These are phyloP conservation scores for Lucilia cuprina DNA, from an alignment of 1,140 invertebrate genomes.

Conservation along the genomic window DNA sequence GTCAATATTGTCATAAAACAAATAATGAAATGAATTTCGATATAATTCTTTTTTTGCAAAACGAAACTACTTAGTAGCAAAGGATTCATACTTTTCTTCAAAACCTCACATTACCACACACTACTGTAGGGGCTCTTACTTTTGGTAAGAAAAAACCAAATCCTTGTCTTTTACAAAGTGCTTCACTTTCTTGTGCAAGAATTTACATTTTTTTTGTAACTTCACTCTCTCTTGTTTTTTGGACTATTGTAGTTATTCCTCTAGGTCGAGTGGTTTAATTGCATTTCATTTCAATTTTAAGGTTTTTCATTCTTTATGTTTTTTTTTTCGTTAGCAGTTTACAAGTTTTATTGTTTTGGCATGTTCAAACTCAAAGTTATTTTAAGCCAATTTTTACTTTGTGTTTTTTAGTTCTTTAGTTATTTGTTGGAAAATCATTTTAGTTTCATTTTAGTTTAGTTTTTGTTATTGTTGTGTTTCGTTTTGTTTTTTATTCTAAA, in stretches of 20 bases:
- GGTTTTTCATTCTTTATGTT: not conserved
- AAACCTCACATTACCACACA: no score
- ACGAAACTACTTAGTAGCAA: no score
- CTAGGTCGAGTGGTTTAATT: conserved; percentile 10
- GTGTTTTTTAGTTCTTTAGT: not conserved
- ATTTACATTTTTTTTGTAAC: not conserved
- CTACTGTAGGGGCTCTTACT: not conserved
- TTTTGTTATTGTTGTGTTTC: not conserved
- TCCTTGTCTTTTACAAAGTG: not conserved
- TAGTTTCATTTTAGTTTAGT: not conserved
- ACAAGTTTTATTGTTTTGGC: conserved; percentile 1
- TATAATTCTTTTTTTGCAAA: no score
- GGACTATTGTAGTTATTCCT: not conserved
- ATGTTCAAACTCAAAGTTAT: conserved; percentile 13
- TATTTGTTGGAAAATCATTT: not conserved
- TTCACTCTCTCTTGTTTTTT: not conserved
- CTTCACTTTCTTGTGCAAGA: not conserved
- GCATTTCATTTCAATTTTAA: conserved; percentile 12
- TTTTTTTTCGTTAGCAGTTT: not conserved
- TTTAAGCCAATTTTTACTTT: conserved; percentile 10
- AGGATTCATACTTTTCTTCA: no score
- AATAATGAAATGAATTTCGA: no score
- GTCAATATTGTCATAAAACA: no score
- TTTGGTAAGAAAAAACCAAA: not conserved
- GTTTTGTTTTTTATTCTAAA: not conserved